phyloP scores from a whole-genome alignment of 2,797 vertebrate genomes.

The Bucorvus abyssinicus region DNA sequence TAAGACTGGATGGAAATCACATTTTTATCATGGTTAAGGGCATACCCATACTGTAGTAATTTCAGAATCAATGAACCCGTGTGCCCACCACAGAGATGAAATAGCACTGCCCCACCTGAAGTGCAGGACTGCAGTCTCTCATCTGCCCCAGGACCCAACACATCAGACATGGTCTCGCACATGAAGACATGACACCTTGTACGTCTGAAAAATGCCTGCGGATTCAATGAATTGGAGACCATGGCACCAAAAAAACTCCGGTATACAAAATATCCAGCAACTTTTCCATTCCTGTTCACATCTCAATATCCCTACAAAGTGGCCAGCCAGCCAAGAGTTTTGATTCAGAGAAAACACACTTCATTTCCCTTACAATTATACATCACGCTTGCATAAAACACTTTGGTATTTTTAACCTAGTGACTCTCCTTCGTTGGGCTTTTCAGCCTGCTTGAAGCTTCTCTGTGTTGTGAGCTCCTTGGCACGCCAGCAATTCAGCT shows the following conservation, averaged over 20 bases:
- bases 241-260: neutral
- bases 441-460: constrained; percentile 12
- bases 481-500: constrained; percentile 11
- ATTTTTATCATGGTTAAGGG: neutral
- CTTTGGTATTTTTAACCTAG: constrained; percentile 48
- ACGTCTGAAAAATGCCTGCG: neutral
- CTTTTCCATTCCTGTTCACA: neutral
- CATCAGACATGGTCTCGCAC: neutral
- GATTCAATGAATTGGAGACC: neutral
- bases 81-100: neutral
- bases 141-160: neutral
- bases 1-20: neutral
- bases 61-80: neutral
- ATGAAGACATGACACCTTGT: neutral
- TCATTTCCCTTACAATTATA: neutral
- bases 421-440: neutral
- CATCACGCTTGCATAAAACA: neutral
- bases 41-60: neutral
- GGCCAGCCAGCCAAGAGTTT: neutral
- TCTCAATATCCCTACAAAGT: neutral
- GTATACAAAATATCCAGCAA: neutral
- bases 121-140: neutral
- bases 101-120: neutral
- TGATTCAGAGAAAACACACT: neutral
- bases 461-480: constrained; percentile 6